Conservation (phyloP, 2,797 vertebrate genomes). For the Synaphobranchus kaupii region DNA sequence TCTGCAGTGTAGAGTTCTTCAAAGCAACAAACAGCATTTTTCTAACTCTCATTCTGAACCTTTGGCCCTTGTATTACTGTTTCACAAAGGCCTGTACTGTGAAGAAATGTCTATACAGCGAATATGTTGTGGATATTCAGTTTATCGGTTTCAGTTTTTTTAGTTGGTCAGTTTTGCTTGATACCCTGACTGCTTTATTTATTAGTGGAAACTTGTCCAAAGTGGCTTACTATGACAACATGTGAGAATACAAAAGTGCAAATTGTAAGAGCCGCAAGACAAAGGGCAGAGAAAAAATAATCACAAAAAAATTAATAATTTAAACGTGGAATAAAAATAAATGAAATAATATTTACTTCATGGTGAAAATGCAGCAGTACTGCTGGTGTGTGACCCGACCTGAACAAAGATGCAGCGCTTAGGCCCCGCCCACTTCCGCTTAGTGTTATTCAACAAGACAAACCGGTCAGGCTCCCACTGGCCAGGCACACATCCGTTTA, state of each 20-base stretch:
- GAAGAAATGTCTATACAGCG: too few species aligned
- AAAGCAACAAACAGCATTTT: too few species aligned
- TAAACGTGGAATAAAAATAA: not conserved
- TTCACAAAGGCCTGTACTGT: too few species aligned
- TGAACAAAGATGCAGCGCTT: not conserved
- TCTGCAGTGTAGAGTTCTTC: too few species aligned
- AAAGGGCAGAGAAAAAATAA: not conserved
- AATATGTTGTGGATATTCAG: too few species aligned
- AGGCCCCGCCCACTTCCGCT: not conserved
- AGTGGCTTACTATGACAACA: not conserved
- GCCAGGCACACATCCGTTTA: not conserved
- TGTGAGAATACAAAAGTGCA: not conserved
- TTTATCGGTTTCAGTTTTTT: too few species aligned
- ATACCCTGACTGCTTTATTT: not conserved
- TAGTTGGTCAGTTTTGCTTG: not conserved
- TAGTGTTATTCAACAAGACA: not conserved
- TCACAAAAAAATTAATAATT: not conserved
- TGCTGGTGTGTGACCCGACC: not conserved
- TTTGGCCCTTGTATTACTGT: too few species aligned
- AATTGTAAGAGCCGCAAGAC: not conserved
- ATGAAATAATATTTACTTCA: not conserved
- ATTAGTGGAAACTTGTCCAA: not conserved
- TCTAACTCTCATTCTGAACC: too few species aligned
- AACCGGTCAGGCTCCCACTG: not conserved
- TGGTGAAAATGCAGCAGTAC: not conserved